Percentiles rank a stretch among this genome's conserved stretches.
These are phyloP conservation scores for Yponomeuta cagnagella DNA, from an alignment of 2,888 invertebrate genomes.

Conservation along the genomic window DNA sequence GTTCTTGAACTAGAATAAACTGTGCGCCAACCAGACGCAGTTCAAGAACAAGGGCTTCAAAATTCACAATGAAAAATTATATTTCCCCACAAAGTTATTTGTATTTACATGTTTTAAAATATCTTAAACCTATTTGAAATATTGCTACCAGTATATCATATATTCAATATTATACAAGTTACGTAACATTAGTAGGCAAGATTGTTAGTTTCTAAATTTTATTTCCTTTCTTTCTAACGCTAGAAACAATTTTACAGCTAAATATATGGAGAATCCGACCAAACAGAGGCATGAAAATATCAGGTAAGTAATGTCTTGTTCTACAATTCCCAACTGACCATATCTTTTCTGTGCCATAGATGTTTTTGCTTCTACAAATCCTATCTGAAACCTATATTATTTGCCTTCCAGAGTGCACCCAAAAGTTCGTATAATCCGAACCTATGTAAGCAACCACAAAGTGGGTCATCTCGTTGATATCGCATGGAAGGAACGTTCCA, in stretches of 20 bases:
- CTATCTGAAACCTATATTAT: not conserved
- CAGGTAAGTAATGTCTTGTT: slow-evolving; percentile 34
- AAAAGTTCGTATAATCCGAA: slow-evolving; percentile 59
- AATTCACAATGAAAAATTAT: no score
- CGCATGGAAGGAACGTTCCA: slow-evolving; percentile 44
- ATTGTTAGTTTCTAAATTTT: no score
- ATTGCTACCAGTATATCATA: no score
- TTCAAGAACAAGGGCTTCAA: no score
- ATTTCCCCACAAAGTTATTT: no score
- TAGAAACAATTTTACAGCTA: slow-evolving; percentile 34
- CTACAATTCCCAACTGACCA: not conserved
- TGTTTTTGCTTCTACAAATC: not conserved
- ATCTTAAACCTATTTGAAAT: no score
- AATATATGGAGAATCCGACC: slow-evolving; percentile 65
- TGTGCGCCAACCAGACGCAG: no score
- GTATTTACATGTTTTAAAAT: no score
- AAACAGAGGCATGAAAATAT: slow-evolving; percentile 62
- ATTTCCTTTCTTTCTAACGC: no score
- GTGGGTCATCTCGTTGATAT: slow-evolving; percentile 63
- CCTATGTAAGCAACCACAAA: slow-evolving; percentile 51
- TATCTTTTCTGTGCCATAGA: not conserved
- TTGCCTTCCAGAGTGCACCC: slow-evolving; percentile 55
- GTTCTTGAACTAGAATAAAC: no score
- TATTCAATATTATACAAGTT: no score
- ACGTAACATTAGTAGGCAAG: no score